Evolutionary conservation across 2,797 vertebrate species (phyloP).

Genomic region (Hybognathus amarus): DNA sequence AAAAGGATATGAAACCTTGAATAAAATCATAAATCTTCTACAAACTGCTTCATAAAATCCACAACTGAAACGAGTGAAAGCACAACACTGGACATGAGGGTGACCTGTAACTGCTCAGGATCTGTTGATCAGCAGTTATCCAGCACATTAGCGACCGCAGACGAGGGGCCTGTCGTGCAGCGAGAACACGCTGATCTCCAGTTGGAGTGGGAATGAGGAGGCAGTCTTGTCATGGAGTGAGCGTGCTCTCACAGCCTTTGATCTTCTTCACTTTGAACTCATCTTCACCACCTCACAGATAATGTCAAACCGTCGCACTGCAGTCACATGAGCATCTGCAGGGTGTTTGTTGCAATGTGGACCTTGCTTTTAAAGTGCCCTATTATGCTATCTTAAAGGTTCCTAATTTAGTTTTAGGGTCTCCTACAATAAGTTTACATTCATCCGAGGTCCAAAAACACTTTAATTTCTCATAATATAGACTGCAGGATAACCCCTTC

Average conservation of each 20-base stretch:
- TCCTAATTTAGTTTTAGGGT: neutral
- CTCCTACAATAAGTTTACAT: neutral
- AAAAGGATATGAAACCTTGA: neutral
- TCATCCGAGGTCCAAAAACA: neutral
- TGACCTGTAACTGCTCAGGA: neutral
- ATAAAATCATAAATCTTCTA: neutral
- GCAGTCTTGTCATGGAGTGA: neutral
- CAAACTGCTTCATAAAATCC: neutral
- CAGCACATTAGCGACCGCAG: neutral
- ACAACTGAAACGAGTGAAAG: neutral
- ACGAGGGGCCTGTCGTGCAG: neutral
- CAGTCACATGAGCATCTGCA: neutral
- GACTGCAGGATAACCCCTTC: neutral
- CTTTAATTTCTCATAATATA: neutral
- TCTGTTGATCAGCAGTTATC: neutral
- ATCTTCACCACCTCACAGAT: neutral
- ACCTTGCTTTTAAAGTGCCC: neutral
- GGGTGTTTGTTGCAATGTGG: neutral
- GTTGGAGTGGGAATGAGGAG: neutral
- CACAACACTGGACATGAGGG: neutral
- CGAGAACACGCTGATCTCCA: neutral
- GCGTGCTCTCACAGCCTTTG: neutral
- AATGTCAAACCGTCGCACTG: neutral
- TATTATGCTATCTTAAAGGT: neutral
- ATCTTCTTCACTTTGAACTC: conserved; percentile 23